Base-by-base conservation (phyloP, 2,888 invertebrate genomes). In the Coecobrya sp. region DNA sequence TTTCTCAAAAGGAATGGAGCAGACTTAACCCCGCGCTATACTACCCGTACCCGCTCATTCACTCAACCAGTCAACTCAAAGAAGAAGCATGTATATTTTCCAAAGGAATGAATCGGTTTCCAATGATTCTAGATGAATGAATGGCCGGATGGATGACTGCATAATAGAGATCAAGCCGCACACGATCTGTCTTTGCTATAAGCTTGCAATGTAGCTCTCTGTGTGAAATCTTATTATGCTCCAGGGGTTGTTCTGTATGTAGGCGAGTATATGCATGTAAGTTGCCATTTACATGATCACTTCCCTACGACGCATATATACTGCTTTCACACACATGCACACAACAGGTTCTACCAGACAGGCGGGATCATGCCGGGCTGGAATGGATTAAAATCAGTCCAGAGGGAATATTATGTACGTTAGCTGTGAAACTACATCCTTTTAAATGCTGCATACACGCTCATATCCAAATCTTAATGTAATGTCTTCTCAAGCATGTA, bases 361-460 rank as follows among this genome's bases (percentile, higher is more conserved):
- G 27, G 52, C 49, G 0, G 19, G 86, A 27, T 82, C 68, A 86
- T 13, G 16, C 49, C 25, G 76, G 59, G 13, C 25, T 1, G n/a
- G 68, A 84, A 52, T 89, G 89, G 89, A 89, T 89, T 89, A 89
- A 89, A 89, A 89, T 89, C 89, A 89, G 84, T 87, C 76, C 87
- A 86, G 73, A 19, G 65, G 68, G 65, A 85, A 85, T 27, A 49
- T 13, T 7, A 49, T 13, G 49, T 49, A n/a, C n/a, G n/a, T n/a
- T n/a, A 49, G 13, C 49, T 49, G 49, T 49, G 13, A 49, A 45
- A 73, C 36, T 36, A 70, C 42, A 19, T 62, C 16, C 11, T 68
- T 85, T 68, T 82, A 62, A 59, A 55, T 62, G 25, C 52, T 42
- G n/a, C n/a, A n/a, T n/a, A 65, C 65, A 10, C 25, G 65, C 65